phyloP scores from a whole-genome alignment of 2,113 vertebrate genomes.

The Mellivora capensis region DNA sequence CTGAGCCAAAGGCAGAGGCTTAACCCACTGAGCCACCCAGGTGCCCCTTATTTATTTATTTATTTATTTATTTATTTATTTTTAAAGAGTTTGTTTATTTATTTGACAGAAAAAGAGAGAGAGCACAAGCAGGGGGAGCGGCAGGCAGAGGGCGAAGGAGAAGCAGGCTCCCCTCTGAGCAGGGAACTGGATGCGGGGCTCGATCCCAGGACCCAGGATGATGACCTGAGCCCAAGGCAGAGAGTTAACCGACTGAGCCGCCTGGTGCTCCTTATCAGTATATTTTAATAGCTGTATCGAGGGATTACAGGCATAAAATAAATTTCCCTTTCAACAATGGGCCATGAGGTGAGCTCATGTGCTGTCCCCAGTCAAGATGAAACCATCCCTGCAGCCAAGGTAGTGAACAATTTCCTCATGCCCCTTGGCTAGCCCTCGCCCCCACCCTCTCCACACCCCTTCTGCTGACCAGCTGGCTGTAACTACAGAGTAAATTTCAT shows the following conservation, averaged over 20 bases:
- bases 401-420: background rate
- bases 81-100: too few relatives aligned
- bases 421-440: too few relatives aligned
- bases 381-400: background rate
- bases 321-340: background rate
- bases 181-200: fast-evolving
- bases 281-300: background rate
- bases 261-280: too few relatives aligned
- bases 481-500: background rate
- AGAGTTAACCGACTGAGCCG: background rate
- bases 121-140: too few relatives aligned
- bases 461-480: background rate
- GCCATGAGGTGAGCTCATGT: background rate
- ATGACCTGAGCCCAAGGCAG: background rate
- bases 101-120: too few relatives aligned
- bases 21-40: background rate
- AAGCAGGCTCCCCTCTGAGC: too few relatives aligned
- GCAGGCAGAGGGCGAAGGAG: too few relatives aligned
- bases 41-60: background rate
- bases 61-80: too few relatives aligned
- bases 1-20: background rate
- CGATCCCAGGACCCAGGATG: too few relatives aligned
- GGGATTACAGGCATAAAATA: background rate
- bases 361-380: background rate
- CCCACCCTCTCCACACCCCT: background rate